Evolutionary conservation across 2,888 invertebrate genomes (phyloP).

Genomic region (Listrodromus nycthemerus): DNA sequence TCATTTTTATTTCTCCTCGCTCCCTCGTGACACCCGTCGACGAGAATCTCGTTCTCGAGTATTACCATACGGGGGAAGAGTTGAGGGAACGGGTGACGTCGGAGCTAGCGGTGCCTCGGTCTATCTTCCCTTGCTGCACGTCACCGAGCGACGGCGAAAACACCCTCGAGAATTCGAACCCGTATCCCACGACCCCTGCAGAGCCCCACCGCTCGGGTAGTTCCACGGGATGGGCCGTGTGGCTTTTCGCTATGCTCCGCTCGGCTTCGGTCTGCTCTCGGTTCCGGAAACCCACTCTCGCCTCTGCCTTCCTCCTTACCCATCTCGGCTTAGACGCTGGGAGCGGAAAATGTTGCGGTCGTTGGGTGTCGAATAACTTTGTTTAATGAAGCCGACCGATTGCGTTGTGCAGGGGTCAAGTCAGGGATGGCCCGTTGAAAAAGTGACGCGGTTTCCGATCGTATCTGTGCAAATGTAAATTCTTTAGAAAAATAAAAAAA

Average conservation of each 20-base stretch:
- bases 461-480: background rate
- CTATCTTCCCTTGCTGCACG: constrained; percentile 26
- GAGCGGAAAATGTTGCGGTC: constrained; percentile 64
- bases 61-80: constrained; percentile 47
- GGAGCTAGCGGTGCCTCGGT: constrained; percentile 11
- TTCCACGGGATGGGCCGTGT: constrained; percentile 9
- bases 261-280: constrained; percentile 33
- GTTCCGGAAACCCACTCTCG: constrained; percentile 53
- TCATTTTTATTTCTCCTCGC: constrained; percentile 47
- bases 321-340: constrained; percentile 1
- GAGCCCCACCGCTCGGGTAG: constrained; percentile 8
- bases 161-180: constrained; percentile 57
- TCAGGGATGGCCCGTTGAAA: background rate
- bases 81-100: background rate
- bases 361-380: constrained; percentile 67
- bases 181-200: constrained; percentile 28
- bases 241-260: constrained; percentile 36
- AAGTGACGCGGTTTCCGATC: background rate
- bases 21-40: constrained; percentile 56
- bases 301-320: background rate
- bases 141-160: constrained; percentile 50
- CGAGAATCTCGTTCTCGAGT: constrained; percentile 53
- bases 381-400: constrained; percentile 64
- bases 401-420: constrained; percentile 26
- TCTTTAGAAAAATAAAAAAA: constrained; percentile 16